Evolutionary conservation across 2,113 vertebrate genomes (phyloP).

Genomic region (Coracopsis vasa): DNA sequence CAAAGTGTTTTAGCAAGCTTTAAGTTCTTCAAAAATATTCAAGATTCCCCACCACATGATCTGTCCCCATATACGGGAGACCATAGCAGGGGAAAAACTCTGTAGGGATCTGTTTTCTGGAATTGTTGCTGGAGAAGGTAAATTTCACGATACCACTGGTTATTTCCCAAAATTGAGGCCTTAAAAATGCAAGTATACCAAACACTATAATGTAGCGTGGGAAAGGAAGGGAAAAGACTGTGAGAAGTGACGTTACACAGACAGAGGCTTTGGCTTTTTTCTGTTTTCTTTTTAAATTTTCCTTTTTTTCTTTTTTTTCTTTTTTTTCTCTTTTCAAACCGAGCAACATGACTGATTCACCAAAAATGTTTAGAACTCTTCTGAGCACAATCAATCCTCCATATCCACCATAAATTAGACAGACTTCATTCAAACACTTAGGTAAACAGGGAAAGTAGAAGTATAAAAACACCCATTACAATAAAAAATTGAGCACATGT

Average conservation of each 20-base stretch:
- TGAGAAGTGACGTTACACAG: neutral
- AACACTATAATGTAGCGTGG: neutral
- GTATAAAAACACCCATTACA: neutral
- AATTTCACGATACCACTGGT: neutral
- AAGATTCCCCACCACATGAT: neutral
- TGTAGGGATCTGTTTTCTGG: neutral
- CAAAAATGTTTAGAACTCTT: constrained; percentile 25
- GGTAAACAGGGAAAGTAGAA: constrained; percentile 61
- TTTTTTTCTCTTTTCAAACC: neutral
- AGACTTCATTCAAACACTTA: constrained; percentile 15
- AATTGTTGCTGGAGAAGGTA: neutral
- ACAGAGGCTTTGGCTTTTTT: neutral
- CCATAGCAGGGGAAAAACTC: neutral
- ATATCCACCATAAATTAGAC: constrained; percentile 15
- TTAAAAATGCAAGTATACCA: neutral
- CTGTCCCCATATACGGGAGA: neutral
- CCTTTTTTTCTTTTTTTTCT: accelerated
- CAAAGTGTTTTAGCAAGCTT: neutral
- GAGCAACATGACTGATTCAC: neutral
- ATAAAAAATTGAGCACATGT: constrained; percentile 36
- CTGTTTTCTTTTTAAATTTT: neutral
- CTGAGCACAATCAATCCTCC: neutral
- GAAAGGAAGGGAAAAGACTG: neutral
- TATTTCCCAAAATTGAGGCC: neutral
- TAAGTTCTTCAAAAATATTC: neutral